Evolutionary conservation across 2,888 invertebrate species (phyloP).

Genomic region (Drosophila neoperkinsi): DNA sequence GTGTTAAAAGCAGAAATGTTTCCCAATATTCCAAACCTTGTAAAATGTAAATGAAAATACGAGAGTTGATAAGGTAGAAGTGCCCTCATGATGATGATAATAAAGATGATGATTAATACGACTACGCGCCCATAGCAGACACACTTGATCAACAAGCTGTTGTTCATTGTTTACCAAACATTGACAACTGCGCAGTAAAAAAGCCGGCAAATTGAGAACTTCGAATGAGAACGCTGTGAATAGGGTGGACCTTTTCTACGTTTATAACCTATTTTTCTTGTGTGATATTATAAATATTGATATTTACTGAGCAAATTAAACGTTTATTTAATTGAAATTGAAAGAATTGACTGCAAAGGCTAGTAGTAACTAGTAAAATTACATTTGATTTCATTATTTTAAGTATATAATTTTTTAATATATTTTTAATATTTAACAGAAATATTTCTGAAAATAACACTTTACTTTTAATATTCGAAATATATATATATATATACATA

Average conservation of each 20-base stretch:
- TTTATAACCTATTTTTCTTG: background rate
- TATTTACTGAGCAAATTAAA: background rate
- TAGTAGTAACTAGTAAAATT: background rate
- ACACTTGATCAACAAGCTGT: slow-evolving; percentile 56
- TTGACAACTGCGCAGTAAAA: slow-evolving; percentile 60
- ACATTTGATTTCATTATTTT: too few relatives aligned
- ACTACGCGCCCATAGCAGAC: slow-evolving; percentile 20
- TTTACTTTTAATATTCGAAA: background rate
- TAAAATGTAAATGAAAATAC: slow-evolving; percentile 18
- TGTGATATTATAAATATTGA: background rate
- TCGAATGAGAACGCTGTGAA: slow-evolving; percentile 15
- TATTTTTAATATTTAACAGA: too few relatives aligned
- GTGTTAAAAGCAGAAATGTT: slow-evolving; percentile 3
- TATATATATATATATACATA: background rate
- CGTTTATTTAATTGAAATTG: background rate
- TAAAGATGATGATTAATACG: slow-evolving; percentile 45
- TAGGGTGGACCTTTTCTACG: slow-evolving; percentile 54
- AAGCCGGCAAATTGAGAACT: slow-evolving; percentile 53
- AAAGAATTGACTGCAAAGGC: background rate
- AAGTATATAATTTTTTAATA: too few relatives aligned
- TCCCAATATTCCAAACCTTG: slow-evolving; percentile 1
- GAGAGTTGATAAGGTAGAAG: slow-evolving; percentile 1
- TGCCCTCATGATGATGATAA: slow-evolving; percentile 17
- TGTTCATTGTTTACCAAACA: slow-evolving; percentile 68
- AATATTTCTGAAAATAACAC: background rate